phyloP scores from a whole-genome alignment of 2,888 invertebrate species.

The Orthonychiurus folsomi region DNA sequence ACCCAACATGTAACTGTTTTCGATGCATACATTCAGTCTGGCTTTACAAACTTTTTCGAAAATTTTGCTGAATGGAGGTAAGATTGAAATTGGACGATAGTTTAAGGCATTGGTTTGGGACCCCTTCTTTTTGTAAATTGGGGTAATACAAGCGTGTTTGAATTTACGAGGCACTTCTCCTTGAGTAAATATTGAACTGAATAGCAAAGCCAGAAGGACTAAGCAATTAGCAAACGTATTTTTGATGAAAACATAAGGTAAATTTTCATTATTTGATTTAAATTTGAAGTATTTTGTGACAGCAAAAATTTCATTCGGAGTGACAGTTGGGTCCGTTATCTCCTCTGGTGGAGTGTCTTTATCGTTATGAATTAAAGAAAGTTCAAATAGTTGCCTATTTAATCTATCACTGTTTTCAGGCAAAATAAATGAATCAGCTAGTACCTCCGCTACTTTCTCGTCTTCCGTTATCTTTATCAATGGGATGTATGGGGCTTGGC shows the following conservation, averaged over 20 bases:
- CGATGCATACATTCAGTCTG: background rate
- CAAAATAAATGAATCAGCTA: too few relatives aligned
- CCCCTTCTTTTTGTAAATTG: conserved; percentile 1
- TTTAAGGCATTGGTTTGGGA: background rate
- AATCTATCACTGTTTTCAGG: too few relatives aligned
- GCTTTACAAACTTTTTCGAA: conserved; percentile 17
- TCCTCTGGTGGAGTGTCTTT: too few relatives aligned
- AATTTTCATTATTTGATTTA: too few relatives aligned
- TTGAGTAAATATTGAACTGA: background rate
- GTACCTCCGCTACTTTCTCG: too few relatives aligned
- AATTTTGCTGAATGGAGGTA: conserved; percentile 8
- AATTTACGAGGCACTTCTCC: background rate
- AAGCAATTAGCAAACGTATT: background rate
- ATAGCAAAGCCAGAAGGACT: background rate
- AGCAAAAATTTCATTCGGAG: too few relatives aligned
- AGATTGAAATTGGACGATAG: conserved; percentile 1
- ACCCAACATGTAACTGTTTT: background rate
- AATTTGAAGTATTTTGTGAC: too few relatives aligned
- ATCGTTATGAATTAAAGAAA: too few relatives aligned
- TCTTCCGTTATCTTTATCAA: too few relatives aligned
- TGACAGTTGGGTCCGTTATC: too few relatives aligned
- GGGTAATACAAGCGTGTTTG: background rate
- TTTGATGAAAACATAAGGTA: background rate
- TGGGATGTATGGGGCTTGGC: too few relatives aligned
- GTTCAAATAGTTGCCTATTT: too few relatives aligned